phyloP scores from a whole-genome alignment of 2,113 vertebrate species.

The Colius striatus region DNA sequence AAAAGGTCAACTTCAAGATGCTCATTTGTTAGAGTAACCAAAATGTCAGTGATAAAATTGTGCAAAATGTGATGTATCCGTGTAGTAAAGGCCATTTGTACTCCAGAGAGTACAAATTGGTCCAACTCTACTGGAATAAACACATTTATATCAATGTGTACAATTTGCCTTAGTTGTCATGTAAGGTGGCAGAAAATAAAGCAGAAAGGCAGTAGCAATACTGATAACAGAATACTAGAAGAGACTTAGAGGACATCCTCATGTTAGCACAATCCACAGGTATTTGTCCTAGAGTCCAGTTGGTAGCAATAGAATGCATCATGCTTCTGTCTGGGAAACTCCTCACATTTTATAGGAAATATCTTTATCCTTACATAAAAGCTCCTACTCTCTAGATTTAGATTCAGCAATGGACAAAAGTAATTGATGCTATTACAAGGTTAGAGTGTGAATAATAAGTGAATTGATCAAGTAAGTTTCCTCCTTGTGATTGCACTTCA shows the following conservation, averaged over 20 bases:
- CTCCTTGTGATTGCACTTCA: neutral
- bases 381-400: neutral
- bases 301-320: rapidly evolving
- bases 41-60: slow-evolving; percentile 41
- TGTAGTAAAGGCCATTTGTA: slow-evolving; percentile 13
- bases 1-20: slow-evolving; percentile 33
- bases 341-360: neutral
- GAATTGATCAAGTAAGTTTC: neutral
- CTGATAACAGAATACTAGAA: neutral
- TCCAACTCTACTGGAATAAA: neutral
- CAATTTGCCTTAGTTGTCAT: neutral
- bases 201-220: neutral
- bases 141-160: neutral
- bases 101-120: neutral
- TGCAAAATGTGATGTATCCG: neutral
- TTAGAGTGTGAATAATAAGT: neutral
- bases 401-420: neutral
- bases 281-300: neutral
- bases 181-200: neutral
- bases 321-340: neutral
- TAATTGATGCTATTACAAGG: neutral
- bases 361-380: neutral
- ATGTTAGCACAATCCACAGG: neutral
- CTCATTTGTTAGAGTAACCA: slow-evolving; percentile 14
- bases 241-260: neutral